Evolutionary conservation across 2,113 vertebrate genomes (phyloP).

Genomic region (Xiphorhynchus elegans): DNA sequence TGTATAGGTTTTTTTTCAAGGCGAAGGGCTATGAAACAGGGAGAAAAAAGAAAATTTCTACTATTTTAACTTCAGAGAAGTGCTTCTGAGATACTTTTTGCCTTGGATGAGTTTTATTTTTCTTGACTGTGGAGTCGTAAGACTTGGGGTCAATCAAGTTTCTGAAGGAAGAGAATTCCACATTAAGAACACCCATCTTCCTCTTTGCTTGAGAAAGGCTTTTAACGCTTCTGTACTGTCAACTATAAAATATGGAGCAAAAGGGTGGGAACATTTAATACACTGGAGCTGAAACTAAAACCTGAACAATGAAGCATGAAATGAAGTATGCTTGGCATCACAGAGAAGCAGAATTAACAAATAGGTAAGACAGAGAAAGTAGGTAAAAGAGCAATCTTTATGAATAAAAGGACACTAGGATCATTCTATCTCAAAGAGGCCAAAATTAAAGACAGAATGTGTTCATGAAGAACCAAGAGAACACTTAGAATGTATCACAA

Average conservation of each 20-base stretch:
- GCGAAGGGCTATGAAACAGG: not conserved
- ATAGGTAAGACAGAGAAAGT: constrained; percentile 47
- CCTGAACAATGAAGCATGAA: constrained; percentile 68
- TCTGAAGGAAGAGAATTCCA: constrained; percentile 11
- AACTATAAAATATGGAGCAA: constrained; percentile 41
- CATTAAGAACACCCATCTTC: constrained; percentile 5
- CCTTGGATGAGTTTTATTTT: constrained; percentile 9
- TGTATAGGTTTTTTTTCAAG: not conserved
- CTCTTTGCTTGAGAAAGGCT: constrained; percentile 34
- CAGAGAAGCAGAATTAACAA: constrained; percentile 59
- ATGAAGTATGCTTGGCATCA: constrained; percentile 63
- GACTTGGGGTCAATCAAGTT: constrained; percentile 35
- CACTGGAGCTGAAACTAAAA: constrained; percentile 59
- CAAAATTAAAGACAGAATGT: not conserved
- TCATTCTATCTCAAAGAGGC: not conserved
- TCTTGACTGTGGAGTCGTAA: not conserved
- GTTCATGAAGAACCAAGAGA: not conserved
- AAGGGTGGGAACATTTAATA: constrained; percentile 47
- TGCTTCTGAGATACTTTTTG: not conserved
- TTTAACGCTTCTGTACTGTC: constrained; percentile 11
- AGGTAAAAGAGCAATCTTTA: constrained; percentile 1
- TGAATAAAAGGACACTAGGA: constrained; percentile 8
- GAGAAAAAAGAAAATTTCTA: not conserved
- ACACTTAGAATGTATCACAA: not conserved
- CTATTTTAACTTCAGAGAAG: not conserved